Base-by-base conservation (phyloP, 2,888 invertebrate species). In the Oxyteleia sp. region DNA sequence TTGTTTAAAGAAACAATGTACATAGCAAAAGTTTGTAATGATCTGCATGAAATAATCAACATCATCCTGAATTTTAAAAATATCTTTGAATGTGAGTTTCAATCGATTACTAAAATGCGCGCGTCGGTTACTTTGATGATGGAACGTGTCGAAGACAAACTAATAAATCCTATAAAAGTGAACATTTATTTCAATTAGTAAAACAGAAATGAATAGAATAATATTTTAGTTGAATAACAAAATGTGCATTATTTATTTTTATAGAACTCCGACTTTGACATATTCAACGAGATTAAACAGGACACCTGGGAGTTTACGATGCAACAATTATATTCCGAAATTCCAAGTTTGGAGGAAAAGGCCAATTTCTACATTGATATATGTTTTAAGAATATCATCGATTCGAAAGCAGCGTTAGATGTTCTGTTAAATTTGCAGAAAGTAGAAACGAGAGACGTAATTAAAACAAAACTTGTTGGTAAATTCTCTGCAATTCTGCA, bases 241-340 rank as follows among this genome's bases (percentile, higher is more conserved):
- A 26, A 1, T 4, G 18, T 41, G 23, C 26, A 20, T 64, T 49
- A 20, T 64, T 49, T 3, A 20, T 13, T 0, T 53, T 68, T 45
- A 13, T 23, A 84, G 84, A 79, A 86, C 3, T 95, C 98, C 5
- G 97, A 97, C 90, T 98, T 98, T 92, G 97, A 98, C 90, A 95
- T 98, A 8, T 98, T 97, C 91, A 95, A 95, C 26, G 95, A 95
- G 66, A 96, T 96, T 78, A 96, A 97, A 87, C 96, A 96, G 89
- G 96, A 97, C 89, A 96, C 97, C 89, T 98, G 98, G 98, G 96
- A 97, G 96, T 96, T 1, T 95, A 97, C 0, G n/a, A 96, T 98
- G 94, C 95, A 94, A 0, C 95, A 95, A 84, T 97, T 98, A 91
- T 95, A 96, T 93, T 95, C 94, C 18, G 97, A 97, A 89, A 96